These are phyloP conservation scores for Cryptocephalus primarius DNA, from an alignment of 2,888 invertebrate species.

Conservation along the genomic window DNA sequence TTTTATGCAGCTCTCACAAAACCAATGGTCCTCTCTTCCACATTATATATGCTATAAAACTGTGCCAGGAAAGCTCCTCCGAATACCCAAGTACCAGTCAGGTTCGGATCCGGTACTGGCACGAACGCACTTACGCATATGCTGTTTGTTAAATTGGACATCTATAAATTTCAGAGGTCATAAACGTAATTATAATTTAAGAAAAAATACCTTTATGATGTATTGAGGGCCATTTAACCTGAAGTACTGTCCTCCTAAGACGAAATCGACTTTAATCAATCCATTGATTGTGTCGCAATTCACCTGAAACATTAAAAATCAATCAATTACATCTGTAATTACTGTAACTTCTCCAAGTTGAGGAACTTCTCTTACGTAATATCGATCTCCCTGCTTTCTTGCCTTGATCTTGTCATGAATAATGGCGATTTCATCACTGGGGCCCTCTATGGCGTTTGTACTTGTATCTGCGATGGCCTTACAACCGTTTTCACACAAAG, in stretches of 20 bases:
- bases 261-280: conserved; percentile 49
- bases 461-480: conserved; percentile 37
- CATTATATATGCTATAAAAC: conserved; percentile 40
- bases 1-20: conserved; percentile 33
- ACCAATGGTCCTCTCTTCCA: conserved; percentile 31
- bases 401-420: conserved; percentile 36
- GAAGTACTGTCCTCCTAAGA: conserved; percentile 47
- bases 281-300: conserved; percentile 48
- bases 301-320: conserved; percentile 34
- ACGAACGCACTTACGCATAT: conserved; percentile 39
- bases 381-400: not conserved
- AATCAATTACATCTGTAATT: no score
- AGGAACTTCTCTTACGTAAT: no score
- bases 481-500: conserved; percentile 32
- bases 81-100: conserved; percentile 32
- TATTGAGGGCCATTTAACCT: conserved; percentile 41
- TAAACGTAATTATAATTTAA: not conserved
- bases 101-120: conserved; percentile 14
- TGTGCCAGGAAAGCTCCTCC: conserved; percentile 41
- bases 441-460: conserved; percentile 36
- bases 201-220: conserved; percentile 7
- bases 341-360: no score
- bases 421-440: conserved; percentile 28
- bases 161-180: conserved; percentile 25
- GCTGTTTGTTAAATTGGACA: conserved; percentile 27